Percentiles rank a stretch among this genome's conserved stretches.
Conservation (phyloP, 2,888 invertebrate genomes). For the Agonopterix arenella region DNA sequence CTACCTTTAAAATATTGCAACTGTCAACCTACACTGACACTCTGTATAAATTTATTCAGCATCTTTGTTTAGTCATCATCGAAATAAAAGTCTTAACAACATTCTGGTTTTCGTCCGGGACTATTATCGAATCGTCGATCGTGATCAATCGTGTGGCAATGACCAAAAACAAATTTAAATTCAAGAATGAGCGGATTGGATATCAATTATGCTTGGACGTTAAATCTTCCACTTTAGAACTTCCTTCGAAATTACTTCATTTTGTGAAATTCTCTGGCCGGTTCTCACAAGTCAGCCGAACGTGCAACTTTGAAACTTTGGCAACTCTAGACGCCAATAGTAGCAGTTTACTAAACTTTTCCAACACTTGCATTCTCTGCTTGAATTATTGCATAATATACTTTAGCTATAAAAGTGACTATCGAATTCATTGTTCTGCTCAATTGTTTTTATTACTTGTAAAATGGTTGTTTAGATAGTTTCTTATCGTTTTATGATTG, state of each 20-base stretch:
- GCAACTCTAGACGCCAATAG: constrained; percentile 20
- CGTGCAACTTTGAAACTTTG: constrained; percentile 31
- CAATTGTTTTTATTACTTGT: constrained; percentile 48
- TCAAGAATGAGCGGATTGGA: constrained; percentile 13
- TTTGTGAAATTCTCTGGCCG: constrained; percentile 33
- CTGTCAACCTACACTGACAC: no score
- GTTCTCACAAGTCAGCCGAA: constrained; percentile 31
- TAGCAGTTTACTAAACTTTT: constrained; percentile 37
- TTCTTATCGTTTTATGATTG: neutral
- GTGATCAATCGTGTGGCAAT: no score
- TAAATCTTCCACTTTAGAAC: constrained; percentile 17
- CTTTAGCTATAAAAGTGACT: constrained; percentile 46
- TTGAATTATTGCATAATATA: constrained; percentile 62
- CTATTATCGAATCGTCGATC: no score
- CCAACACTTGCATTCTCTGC: constrained; percentile 53
- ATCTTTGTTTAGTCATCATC: no score
- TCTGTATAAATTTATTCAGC: no score
- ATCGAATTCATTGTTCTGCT: constrained; percentile 43
- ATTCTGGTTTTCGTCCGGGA: no score
- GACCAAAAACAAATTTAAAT: no score
- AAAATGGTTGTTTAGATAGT: constrained; percentile 4
- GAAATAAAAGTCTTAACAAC: no score
- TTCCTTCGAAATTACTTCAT: constrained; percentile 42
- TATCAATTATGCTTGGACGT: constrained; percentile 32
- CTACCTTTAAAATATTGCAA: no score